These are phyloP conservation scores for Polyergus mexicanus DNA, from an alignment of 1,140 invertebrate species.

Conservation along the genomic window DNA sequence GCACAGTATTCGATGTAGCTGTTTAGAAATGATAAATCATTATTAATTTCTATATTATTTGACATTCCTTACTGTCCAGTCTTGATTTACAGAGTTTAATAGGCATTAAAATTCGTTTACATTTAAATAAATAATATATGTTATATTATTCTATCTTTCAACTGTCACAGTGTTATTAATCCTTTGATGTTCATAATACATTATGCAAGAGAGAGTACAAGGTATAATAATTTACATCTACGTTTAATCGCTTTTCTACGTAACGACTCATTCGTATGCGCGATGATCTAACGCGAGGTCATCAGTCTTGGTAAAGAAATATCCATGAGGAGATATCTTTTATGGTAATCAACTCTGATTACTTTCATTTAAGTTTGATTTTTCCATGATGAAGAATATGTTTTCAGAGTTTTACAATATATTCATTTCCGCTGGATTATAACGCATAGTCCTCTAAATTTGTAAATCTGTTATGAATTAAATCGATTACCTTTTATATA, in stretches of 20 bases:
- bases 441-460: conserved; percentile 6
- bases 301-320: conserved; percentile 67
- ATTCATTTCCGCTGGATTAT: conserved; percentile 12
- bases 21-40: conserved; percentile 28
- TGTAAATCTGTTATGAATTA: conserved; percentile 44
- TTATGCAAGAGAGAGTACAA: conserved; percentile 56
- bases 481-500: conserved; percentile 33
- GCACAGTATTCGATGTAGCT: background rate
- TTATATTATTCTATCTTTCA: conserved; percentile 8
- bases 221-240: conserved; percentile 59
- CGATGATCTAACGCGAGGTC: conserved; percentile 54
- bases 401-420: conserved; percentile 18
- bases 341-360: conserved; percentile 8
- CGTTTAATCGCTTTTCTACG: conserved; percentile 45
- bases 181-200: conserved; percentile 57
- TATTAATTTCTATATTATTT: conserved; percentile 17
- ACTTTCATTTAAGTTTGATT: conserved; percentile 17
- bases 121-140: conserved; percentile 49
- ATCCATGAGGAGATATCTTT: conserved; percentile 10
- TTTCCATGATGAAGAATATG: background rate
- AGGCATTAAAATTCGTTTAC: conserved; percentile 8
- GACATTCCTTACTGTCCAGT: background rate
- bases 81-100: conserved; percentile 15
- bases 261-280: conserved; percentile 22
- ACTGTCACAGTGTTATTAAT: conserved; percentile 13